phyloP scores from a whole-genome alignment of 2,888 invertebrate genomes.

The Ceramica pisi region DNA sequence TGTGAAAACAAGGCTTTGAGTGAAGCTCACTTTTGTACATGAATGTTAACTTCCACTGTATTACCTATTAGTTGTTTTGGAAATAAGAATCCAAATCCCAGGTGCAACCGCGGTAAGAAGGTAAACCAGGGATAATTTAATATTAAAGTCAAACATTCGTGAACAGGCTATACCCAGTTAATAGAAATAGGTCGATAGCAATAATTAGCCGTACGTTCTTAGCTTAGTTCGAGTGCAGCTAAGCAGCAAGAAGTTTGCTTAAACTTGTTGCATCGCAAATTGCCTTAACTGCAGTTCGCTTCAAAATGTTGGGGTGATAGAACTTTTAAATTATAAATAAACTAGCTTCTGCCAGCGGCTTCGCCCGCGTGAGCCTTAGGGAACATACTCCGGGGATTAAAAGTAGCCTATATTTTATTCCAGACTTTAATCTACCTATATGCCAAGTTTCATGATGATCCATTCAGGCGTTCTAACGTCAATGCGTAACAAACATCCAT shows the following conservation, averaged over 20 bases:
- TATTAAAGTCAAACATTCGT: slow-evolving; percentile 15
- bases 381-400: too few species aligned
- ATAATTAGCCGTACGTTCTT: slow-evolving; percentile 46
- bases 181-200: slow-evolving; percentile 45
- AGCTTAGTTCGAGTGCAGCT: slow-evolving; percentile 46
- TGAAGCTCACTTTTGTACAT: too few species aligned
- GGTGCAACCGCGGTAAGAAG: background rate
- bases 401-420: too few species aligned
- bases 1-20: background rate
- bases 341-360: too few species aligned
- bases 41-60: too few species aligned
- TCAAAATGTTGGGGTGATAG: slow-evolving; percentile 4
- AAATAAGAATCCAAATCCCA: background rate
- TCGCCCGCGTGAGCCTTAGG: too few species aligned
- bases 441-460: too few species aligned
- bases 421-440: too few species aligned
- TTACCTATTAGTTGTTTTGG: too few species aligned
- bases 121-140: background rate
- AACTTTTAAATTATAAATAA: background rate
- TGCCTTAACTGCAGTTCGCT: slow-evolving; percentile 38
- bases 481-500: too few species aligned
- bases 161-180: slow-evolving; percentile 5
- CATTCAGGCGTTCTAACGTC: too few species aligned
- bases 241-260: slow-evolving; percentile 42
- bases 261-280: slow-evolving; percentile 48